A percentile compares a stretch with the other conserved stretches of the same genome.
phyloP scores from a whole-genome alignment of 2,888 invertebrate genomes.

The Dynastes maya region DNA sequence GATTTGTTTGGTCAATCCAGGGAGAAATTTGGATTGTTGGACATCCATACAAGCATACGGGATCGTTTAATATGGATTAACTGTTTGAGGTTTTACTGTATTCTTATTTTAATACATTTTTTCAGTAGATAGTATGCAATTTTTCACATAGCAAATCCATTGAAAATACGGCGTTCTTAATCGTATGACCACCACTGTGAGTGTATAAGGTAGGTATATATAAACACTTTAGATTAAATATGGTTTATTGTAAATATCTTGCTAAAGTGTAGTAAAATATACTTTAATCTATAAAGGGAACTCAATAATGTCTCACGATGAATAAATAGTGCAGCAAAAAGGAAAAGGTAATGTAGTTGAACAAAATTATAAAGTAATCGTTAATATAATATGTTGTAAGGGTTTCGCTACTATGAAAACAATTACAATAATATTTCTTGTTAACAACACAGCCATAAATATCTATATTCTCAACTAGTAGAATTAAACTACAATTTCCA shows the following conservation, averaged over 20 bases:
- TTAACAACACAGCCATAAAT: constrained; percentile 66
- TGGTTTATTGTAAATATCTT: constrained; percentile 60
- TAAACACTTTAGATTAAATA: constrained; percentile 54
- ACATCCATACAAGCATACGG: no score
- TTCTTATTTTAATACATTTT: no score
- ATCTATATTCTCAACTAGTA: constrained; percentile 60
- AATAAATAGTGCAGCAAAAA: constrained; percentile 61
- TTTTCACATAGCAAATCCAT: no score
- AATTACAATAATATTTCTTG: constrained; percentile 56
- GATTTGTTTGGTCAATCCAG: no score
- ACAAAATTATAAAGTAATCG: constrained; percentile 51
- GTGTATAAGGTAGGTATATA: background rate
- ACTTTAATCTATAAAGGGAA: constrained; percentile 62
- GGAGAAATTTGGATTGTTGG: no score
- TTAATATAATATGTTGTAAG: constrained; percentile 40
- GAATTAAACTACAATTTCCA: constrained; percentile 39
- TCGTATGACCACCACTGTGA: no score
- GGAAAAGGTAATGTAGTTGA: constrained; percentile 55
- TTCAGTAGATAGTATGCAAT: no score
- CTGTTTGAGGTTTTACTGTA: no score
- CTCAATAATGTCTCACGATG: constrained; percentile 59
- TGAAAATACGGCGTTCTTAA: no score
- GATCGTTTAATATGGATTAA: no score
- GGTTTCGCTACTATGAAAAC: constrained; percentile 50
- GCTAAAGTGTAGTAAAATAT: constrained; percentile 64